Percentiles rank a stretch among this genome's conserved stretches.
These are phyloP conservation scores for Centropristis striata DNA, from an alignment of 2,113 vertebrate species.

Conservation along the genomic window DNA sequence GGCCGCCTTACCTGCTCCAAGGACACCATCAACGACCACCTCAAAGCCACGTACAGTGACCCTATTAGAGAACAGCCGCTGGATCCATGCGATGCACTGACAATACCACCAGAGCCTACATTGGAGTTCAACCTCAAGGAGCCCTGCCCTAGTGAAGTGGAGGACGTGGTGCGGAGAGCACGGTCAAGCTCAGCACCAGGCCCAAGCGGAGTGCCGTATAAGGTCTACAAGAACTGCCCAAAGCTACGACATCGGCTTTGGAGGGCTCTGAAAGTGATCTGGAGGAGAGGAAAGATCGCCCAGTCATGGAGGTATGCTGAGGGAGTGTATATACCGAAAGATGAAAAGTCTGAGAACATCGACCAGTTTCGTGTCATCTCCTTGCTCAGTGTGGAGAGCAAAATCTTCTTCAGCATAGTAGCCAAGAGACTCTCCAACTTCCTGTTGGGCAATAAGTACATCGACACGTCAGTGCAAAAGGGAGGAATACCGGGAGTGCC, in stretches of 20 bases:
- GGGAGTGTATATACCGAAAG: not conserved
- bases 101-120: not conserved
- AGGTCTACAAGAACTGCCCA: not conserved
- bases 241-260: not conserved
- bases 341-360: not conserved
- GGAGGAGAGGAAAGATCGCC: not conserved
- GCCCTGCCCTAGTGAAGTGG: not conserved
- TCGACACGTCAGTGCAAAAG: not conserved
- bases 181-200: not conserved
- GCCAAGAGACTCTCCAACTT: not conserved
- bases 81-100: not conserved
- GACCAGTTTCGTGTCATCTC: not conserved
- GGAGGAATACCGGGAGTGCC: not conserved
- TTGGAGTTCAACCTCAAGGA: not conserved
- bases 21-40: no score
- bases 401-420: not conserved
- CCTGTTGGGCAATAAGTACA: not conserved
- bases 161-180: not conserved
- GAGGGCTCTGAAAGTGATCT: slow-evolving; percentile 3
- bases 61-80: not conserved
- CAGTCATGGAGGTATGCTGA: not conserved
- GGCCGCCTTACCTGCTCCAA: not conserved
- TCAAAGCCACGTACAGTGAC: not conserved
- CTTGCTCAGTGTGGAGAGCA: not conserved
- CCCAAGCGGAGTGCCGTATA: not conserved